Evolutionary conservation across 2,797 vertebrate genomes (phyloP), one percentile per base, ranked within the genome.

Genomic region (Amphiprion clarkii): DNA sequence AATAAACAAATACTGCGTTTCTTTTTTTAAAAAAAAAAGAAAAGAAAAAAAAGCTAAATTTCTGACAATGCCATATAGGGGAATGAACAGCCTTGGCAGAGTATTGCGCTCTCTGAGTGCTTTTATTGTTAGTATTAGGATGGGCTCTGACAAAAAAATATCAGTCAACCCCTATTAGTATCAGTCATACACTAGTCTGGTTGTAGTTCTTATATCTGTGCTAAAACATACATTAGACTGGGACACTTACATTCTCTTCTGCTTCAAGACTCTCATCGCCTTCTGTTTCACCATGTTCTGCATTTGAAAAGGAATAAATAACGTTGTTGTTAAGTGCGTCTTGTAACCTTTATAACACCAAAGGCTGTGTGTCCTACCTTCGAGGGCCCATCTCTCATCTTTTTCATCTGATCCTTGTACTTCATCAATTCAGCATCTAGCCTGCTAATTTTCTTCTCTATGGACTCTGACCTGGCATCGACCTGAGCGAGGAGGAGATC

Each of bases 271-370:
- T 85, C 98, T 93, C 95, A 99, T 81, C 0, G 98, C 98, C 88
- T 99, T 99, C 94, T 99, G 98, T 89, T 99, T 99, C 76, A 99
- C 98, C 94, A 97, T 96, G 83, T 99, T 99, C 98, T 99, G 94
- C 83, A 89, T 62, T 90, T 71, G 81, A 57, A 90, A 29, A 76
- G 42, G 0, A 73, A 81, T 3, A 51, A 52, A 60, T 6, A 10
- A 56, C 23, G 9, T 56, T 29, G 16, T 10, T 6, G 2, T 14
- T 31, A 31, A 5, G 13, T 70, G 17, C 23, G 31, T 51, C 6
- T 21, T 8, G 5, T 2, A 44, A 5, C 11, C 8, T 33, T 72
- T 39, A 6, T 36, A n/a, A 36, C 44, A 19, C 44, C 44, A 14
- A 7, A 46, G 17, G n/a, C 49, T 12, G 49, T 3, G 33, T 14